phyloP scores from a whole-genome alignment of 37 sponge, comb jelly and placozoan species.

The Cliona cf. orientalis region DNA sequence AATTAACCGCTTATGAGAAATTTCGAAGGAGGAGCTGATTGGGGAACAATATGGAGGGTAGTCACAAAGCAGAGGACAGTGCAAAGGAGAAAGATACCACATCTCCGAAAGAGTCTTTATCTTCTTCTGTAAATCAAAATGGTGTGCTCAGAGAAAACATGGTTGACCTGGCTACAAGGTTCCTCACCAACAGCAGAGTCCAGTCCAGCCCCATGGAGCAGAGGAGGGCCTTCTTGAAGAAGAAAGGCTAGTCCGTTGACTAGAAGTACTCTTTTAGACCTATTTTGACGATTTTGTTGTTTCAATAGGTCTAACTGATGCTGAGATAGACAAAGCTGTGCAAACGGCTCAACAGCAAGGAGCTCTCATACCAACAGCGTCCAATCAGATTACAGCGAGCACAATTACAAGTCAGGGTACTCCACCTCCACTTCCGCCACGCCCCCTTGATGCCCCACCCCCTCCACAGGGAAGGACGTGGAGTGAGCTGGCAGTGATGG shows the following conservation, averaged over 20 bases:
- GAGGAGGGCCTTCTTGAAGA: conserved; percentile 65
- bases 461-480: conserved; percentile 21
- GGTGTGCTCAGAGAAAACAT: background rate
- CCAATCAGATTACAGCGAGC: background rate
- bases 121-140: background rate
- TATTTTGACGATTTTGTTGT: background rate
- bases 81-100: background rate
- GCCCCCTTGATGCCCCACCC: background rate
- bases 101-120: background rate
- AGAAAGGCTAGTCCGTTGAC: conserved; percentile 52
- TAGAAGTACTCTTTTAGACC: background rate
- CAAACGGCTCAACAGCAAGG: background rate
- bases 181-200: conserved; percentile 68
- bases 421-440: conserved; percentile 34
- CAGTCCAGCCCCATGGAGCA: conserved; percentile 29
- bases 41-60: too few species aligned
- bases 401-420: background rate
- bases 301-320: conserved; percentile 56
- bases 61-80: background rate
- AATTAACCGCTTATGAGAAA: too few species aligned
- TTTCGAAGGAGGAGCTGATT: too few species aligned
- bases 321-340: conserved; percentile 50
- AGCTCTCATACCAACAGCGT: background rate
- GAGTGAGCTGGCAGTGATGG: conserved; percentile 46
- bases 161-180: conserved; percentile 57